Base-by-base conservation (phyloP, 2,113 vertebrate species). In the Sylvietta virens region DNA sequence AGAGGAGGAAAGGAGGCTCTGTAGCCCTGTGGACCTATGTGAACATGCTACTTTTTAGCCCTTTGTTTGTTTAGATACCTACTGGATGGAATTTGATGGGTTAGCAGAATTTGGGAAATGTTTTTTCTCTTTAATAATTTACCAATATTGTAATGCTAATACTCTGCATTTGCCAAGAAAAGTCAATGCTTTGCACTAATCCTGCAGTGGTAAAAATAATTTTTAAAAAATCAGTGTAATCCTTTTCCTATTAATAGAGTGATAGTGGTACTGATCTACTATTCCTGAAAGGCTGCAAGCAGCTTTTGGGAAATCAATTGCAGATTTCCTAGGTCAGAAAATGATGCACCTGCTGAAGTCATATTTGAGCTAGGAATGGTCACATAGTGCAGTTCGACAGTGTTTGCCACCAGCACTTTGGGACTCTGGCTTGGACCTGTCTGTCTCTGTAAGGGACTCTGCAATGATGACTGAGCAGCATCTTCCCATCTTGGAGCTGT, bases 1-100 rank as follows among this genome's bases (percentile, higher is more conserved):
- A 3, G 26, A 48, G 26, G 9, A 60, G 40, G 13, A 74, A 67
- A 76, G 28, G 24, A 69, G 12, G 19, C 48, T 83, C 11, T 27
- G 44, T 58, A 58, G 76, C 5, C 4, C 1, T 7, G 5, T 39
- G 8, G 15, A 60, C 16, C 6, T 33, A 23, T 1, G 2, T 19
- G 19, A 69, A 23, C 6, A 2, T 61, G 37, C 3, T 65, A 19
- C 3, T 44, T 64, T 40, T 88, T 58, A 72, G 37, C 7, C 7
- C 9, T 56, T 64, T 54, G 11, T 62, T 81, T 81, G 12, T 60
- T 74, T 54, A 50, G 33, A 4, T 60, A 26, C 3, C 15, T 40
- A 13, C 14, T 54, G 35, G 18, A 19, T 48, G 13, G 54, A 40
- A 51, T 69, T 69, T 31, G 16, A 40, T 51, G 18, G 2, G 8